phyloP scores from a whole-genome alignment of 1,140 invertebrate genomes.

The Calosoma granatense region DNA sequence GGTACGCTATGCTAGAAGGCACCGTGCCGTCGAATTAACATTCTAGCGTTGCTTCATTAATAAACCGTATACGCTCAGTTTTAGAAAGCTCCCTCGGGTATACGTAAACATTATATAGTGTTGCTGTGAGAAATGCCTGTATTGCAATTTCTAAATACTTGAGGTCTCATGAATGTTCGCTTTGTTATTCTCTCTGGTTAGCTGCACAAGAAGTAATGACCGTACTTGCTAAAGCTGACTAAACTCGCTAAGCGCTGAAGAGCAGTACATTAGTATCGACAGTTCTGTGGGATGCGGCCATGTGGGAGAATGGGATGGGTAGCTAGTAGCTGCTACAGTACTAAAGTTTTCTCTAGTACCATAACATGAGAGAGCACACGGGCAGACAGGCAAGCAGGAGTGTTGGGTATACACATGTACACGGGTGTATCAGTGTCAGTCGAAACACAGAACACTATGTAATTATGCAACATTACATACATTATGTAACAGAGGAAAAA shows the following conservation, averaged over 20 bases:
- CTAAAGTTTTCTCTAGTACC: no score
- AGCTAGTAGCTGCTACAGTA: no score
- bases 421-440: no score
- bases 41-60: background rate
- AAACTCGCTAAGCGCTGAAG: background rate
- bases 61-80: background rate
- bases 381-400: no score
- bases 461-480: no score
- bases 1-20: background rate
- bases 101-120: background rate
- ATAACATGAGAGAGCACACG: no score
- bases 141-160: constrained; percentile 9
- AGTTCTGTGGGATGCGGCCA: background rate
- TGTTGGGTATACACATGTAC: no score
- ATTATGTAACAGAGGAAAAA: no score
- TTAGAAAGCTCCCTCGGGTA: background rate
- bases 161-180: constrained; percentile 6
- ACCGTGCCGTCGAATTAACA: background rate
- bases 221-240: background rate
- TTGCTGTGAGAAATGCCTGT: background rate
- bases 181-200: background rate
- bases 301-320: no score
- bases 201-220: constrained; percentile 7
- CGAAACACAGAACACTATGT: no score
- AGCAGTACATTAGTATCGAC: background rate